Evolutionary conservation across 2,888 invertebrate genomes (phyloP), one percentile per base, ranked within the genome.

Genomic region (Argyresthia goedartella): DNA sequence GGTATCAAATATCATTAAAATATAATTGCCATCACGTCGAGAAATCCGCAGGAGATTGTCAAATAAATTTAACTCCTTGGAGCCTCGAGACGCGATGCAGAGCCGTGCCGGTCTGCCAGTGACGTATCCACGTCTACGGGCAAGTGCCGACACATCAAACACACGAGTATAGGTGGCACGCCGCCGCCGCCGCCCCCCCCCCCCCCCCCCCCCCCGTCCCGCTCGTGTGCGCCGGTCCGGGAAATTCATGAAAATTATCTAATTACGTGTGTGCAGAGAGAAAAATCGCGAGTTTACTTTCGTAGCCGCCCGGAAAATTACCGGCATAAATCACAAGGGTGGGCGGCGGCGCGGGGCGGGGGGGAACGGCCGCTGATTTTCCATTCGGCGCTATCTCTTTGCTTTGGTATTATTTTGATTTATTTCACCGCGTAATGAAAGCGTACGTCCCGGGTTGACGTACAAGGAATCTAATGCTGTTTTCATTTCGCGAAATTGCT

Each of bases 321-420:
- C 81, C 65, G 70, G 76, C 81, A 82, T 82, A 82, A 82, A 82
- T 82, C 82, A 82, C 69, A 60, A 58, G 63, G 63, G 54, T 54
- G 59, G 55, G 59, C 56, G 56, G 62, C 66, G 66, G 39, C 59
- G 69, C 66, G 67, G 63, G 62, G 69, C 69, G 67, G 59, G 67
- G 69, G 73, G 71, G 62, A 68, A 68, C 66, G 59, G 66, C 69
- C 73, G 71, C 74, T 79, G 85, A 81, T 81, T 84, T 85, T 84
- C 81, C 76, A 84, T 82, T 80, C 82, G 54, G 51, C 51, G 78
- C 80, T 82, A 81, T 84, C 82, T 84, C 77, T 76, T 25, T 76
- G 70, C 79, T 75, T 76, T 69, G 67, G 78, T 78, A 82, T 82
- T 84, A 84, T 82, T 85, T 84, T 85, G 85, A 85, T 85, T 84